Conservation (phyloP, 2,113 vertebrate genomes). For the Dendrocopos noguchii region DNA sequence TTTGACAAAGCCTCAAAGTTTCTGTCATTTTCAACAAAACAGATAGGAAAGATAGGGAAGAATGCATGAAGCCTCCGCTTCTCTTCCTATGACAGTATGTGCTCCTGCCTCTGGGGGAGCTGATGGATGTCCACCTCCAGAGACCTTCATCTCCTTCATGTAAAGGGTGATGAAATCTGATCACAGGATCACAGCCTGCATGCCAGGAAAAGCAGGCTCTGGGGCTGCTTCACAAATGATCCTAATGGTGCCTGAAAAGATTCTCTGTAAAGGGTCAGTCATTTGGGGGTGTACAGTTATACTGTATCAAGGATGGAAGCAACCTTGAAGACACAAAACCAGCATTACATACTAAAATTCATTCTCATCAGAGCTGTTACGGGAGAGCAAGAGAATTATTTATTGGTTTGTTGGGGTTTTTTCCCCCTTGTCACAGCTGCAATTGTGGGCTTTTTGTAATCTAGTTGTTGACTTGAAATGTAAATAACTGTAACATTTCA, state of each 20-base stretch:
- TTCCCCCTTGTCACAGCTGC: slow-evolving; percentile 35
- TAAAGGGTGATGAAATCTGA: neutral
- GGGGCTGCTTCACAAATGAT: neutral
- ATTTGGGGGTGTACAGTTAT: neutral
- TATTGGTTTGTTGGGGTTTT: neutral
- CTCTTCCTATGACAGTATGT: neutral
- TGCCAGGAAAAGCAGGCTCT: neutral
- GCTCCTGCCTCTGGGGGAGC: neutral
- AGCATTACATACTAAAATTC: fast-evolving
- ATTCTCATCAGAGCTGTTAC: neutral
- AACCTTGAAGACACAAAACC: neutral
- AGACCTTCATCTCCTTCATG: neutral
- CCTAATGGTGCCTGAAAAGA: neutral
- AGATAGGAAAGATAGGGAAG: neutral
- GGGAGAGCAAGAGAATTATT: slow-evolving; percentile 50
- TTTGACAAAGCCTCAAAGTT: neutral
- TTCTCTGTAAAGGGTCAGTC: neutral
- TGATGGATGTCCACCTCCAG: neutral
- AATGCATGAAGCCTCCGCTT: fast-evolving
- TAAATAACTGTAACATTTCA: slow-evolving; percentile 42
- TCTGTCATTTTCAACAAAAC: neutral
- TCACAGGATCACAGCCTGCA: neutral
- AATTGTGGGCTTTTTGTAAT: slow-evolving; percentile 25
- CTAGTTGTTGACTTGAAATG: slow-evolving; percentile 54
- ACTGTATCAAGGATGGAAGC: neutral